These are phyloP conservation scores for Cnemophilus loriae DNA, from an alignment of 2,113 vertebrate species.

Conservation along the genomic window DNA sequence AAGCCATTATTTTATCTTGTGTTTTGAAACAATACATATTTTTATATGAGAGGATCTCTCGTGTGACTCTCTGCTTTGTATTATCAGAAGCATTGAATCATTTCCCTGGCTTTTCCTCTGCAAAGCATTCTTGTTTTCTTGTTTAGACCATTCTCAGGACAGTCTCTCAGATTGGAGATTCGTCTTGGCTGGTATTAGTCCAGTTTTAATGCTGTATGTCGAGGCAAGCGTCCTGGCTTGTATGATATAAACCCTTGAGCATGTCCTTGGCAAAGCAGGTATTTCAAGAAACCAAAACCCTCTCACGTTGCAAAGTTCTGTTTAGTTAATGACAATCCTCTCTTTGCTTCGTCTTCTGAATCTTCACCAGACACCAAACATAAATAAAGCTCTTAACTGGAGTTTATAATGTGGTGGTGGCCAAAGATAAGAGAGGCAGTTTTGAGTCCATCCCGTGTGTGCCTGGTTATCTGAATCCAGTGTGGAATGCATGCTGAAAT, in stretches of 20 bases:
- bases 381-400: not conserved
- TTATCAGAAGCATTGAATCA: not conserved
- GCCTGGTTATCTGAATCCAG: not conserved
- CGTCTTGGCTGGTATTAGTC: not conserved
- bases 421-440: not conserved
- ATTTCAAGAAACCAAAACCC: not conserved
- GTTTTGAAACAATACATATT: not conserved
- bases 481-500: not conserved
- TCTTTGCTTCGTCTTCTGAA: not conserved
- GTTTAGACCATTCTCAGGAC: not conserved
- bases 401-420: not conserved
- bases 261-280: not conserved
- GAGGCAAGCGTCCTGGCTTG: not conserved
- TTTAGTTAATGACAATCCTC: not conserved
- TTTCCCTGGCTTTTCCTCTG: not conserved
- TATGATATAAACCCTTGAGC: not conserved
- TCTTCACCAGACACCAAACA: not conserved
- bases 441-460: not conserved
- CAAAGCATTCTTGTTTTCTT: not conserved
- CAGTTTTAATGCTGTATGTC: not conserved
- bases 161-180: not conserved
- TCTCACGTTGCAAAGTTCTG: not conserved
- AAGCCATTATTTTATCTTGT: not conserved
- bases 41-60: not conserved
- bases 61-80: not conserved